Evolutionary conservation across 1,140 invertebrate species (phyloP), one percentile per base, ranked within the genome.

Genomic region (Ostrea edulis): DNA sequence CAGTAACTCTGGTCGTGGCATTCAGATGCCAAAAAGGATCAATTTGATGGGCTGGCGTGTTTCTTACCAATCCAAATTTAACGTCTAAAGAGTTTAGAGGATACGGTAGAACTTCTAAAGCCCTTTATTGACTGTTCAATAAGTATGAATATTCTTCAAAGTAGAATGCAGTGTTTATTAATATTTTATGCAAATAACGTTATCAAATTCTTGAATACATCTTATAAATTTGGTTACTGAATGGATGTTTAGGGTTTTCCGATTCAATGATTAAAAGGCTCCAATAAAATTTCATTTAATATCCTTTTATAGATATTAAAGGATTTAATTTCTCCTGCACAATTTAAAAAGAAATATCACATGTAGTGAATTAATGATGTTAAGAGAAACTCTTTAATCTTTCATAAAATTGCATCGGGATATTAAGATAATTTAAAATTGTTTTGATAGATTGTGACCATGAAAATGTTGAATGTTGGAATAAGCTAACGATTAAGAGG

Each of bases 121-220:
- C 14, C 55, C n/a, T 2, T 44, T 44, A 62, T 62, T 62, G n/a
- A 62, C 55, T 62, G 55, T n/a, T 62, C 55, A 62, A 62, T 17
- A 62, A n/a, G 14, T 62, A 20, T 62, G n/a, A 77, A 77, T 29
- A 14, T 77, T 35, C 25, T 77, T 77, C 8, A 14, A 25, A 29
- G 29, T 29, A 77, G 29, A 77, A 77, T 14, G 14, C 29, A 35
- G 35, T 77, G 7, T 77, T 77, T 62, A 62, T 77, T 11, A 77
- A 77, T 77, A 77, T 77, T 77, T 77, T 77, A 77, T 77, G 68
- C 68, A 77, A 77, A 77, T 77, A 77, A 11, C 5, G 8, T 25
- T 35, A 29, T 35, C 11, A 77, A 25, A 77, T 25, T 35, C 14
- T 77, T 77, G 68, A 77, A 77, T 35, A 77, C 22, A 77, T 25